phyloP scores from a whole-genome alignment of 2,113 vertebrate species.

The Tympanuchus pallidicinctus region DNA sequence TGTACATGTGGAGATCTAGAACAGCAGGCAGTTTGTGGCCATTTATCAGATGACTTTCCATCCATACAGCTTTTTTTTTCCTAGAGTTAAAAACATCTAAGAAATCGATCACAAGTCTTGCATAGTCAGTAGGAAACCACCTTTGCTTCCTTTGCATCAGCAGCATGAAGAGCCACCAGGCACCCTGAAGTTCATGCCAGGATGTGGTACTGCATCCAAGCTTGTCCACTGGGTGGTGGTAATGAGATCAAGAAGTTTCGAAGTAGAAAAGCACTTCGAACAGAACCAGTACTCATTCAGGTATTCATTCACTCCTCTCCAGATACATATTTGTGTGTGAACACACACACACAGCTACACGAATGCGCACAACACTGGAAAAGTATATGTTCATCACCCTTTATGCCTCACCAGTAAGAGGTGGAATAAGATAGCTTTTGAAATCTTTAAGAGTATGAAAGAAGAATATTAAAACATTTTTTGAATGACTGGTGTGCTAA shows the following conservation, averaged over 20 bases:
- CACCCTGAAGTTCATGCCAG: background rate
- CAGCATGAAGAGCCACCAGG: background rate
- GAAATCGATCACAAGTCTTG: background rate
- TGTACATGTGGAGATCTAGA: background rate
- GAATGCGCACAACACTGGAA: background rate
- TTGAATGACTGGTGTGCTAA: background rate
- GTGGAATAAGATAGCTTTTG: background rate
- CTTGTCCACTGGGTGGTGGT: slow-evolving; percentile 46
- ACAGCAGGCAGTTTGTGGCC: background rate
- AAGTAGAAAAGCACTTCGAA: background rate
- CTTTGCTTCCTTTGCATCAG: background rate
- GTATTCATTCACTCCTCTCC: accelerated
- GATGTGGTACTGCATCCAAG: background rate
- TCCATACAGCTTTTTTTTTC: background rate
- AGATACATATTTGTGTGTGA: background rate
- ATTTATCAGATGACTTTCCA: background rate
- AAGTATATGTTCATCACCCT: background rate
- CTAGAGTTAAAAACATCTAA: background rate
- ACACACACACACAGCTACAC: accelerated
- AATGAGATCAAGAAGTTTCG: slow-evolving; percentile 42
- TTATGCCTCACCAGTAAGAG: background rate
- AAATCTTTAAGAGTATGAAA: background rate
- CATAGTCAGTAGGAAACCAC: background rate
- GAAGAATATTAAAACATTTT: background rate
- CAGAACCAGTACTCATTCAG: background rate